These are phyloP conservation scores for Poecilia picta DNA, from an alignment of 2,797 vertebrate species.

Conservation along the genomic window DNA sequence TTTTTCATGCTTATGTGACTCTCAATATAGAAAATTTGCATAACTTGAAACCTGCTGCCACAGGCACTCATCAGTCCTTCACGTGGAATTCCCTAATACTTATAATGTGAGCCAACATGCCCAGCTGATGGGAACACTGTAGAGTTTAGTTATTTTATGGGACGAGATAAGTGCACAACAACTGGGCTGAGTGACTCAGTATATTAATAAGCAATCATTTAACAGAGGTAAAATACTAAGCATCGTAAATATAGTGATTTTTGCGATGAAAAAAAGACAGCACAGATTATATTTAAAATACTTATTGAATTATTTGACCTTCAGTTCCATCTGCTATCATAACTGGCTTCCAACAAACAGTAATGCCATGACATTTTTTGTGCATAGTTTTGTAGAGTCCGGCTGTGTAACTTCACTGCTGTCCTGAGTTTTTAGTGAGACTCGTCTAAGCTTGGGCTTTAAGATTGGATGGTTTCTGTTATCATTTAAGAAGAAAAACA, in stretches of 20 bases:
- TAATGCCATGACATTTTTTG: not conserved
- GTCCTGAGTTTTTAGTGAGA: too few relatives aligned
- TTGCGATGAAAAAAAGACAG: not conserved
- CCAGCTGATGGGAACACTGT: not conserved
- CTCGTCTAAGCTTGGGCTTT: too few relatives aligned
- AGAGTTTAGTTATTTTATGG: not conserved
- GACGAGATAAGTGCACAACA: not conserved
- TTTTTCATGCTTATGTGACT: constrained; percentile 17
- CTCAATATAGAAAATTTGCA: constrained; percentile 11
- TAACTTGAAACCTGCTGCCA: not conserved
- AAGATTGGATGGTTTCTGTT: too few relatives aligned
- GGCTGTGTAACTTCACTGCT: too few relatives aligned
- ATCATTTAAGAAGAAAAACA: too few relatives aligned
- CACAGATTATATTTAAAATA: not conserved
- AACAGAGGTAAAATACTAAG: not conserved
- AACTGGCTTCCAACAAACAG: not conserved
- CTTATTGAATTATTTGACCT: not conserved
- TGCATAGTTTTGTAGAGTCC: too few relatives aligned
- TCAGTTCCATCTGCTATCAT: not conserved
- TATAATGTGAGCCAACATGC: not conserved
- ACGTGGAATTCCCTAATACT: constrained; percentile 7
- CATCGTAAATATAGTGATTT: not conserved
- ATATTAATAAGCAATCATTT: not conserved
- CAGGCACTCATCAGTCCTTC: constrained; percentile 5
- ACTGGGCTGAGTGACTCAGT: not conserved